Evolutionary conservation across 2,797 vertebrate species (phyloP).

Genomic region (Enteromius mattozi): DNA sequence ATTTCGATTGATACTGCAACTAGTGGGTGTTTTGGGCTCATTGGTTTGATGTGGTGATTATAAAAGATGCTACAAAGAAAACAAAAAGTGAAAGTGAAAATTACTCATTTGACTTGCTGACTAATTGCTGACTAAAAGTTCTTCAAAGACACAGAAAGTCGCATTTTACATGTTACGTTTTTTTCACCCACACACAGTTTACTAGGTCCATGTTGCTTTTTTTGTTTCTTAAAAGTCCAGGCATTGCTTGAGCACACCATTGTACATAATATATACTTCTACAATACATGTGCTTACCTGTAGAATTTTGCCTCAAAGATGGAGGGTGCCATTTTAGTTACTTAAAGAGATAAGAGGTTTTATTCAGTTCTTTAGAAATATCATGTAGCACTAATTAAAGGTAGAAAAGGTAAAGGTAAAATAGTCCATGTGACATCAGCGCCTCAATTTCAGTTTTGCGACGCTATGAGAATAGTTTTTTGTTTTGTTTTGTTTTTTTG

Average conservation of each 20-base stretch:
- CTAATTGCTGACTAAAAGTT: conserved; percentile 1
- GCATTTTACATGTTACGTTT: background rate
- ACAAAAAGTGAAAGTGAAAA: background rate
- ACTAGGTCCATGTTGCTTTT: background rate
- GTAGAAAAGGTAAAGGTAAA: too few relatives aligned
- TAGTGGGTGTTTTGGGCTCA: conserved; percentile 1
- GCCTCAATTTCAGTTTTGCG: too few relatives aligned
- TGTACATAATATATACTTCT: background rate
- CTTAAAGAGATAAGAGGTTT: background rate
- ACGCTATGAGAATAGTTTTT: too few relatives aligned
- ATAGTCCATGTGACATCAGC: too few relatives aligned
- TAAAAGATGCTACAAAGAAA: conserved; percentile 20
- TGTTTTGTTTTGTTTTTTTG: too few relatives aligned
- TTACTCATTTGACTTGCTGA: conserved; percentile 15
- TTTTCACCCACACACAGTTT: background rate
- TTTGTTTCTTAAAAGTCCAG: background rate
- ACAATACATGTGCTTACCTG: background rate
- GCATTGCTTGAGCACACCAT: background rate
- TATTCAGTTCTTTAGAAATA: background rate
- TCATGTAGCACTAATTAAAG: too few relatives aligned
- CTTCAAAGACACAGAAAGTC: conserved; percentile 4
- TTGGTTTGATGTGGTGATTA: background rate
- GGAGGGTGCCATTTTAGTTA: background rate
- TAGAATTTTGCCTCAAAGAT: background rate
- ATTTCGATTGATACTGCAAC: conserved; percentile 19